Percentiles rank a stretch among this genome's conserved stretches.
phyloP scores from a whole-genome alignment of 1,140 invertebrate species.

The Neodiprion pinetum region DNA sequence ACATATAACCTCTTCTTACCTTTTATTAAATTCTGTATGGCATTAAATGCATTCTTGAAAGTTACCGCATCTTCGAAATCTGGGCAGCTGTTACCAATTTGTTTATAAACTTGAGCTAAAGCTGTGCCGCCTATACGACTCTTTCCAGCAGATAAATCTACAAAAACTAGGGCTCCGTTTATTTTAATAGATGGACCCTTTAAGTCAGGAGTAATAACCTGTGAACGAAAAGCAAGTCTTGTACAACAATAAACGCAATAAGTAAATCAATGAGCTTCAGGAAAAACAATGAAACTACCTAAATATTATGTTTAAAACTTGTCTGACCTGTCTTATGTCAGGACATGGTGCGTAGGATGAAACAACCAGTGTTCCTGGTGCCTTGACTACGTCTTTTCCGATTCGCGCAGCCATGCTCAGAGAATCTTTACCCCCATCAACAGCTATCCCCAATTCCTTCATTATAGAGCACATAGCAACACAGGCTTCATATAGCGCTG shows the following conservation, averaged over 20 bases:
- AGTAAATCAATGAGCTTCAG: slow-evolving; percentile 9
- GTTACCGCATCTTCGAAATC: slow-evolving; percentile 77
- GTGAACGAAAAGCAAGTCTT: slow-evolving; percentile 37
- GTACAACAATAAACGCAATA: slow-evolving; percentile 1
- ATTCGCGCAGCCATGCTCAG: slow-evolving; percentile 96
- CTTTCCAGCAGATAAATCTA: slow-evolving; percentile 73
- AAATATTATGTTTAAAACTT: background rate
- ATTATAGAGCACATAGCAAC: slow-evolving; percentile 87
- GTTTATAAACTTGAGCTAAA: slow-evolving; percentile 87
- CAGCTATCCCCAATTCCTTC: slow-evolving; percentile 86
- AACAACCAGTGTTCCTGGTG: slow-evolving; percentile 92
- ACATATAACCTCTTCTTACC: slow-evolving; percentile 55
- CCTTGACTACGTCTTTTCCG: slow-evolving; percentile 76
- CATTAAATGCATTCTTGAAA: slow-evolving; percentile 79
- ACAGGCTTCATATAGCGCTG: slow-evolving; percentile 85
- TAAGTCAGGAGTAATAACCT: slow-evolving; percentile 85
- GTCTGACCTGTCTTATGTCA: slow-evolving; percentile 74
- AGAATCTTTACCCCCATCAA: slow-evolving; percentile 98
- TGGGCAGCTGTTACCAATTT: slow-evolving; percentile 82
- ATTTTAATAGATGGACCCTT: slow-evolving; percentile 69
- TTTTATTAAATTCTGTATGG: slow-evolving; percentile 83
- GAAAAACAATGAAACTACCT: slow-evolving; percentile 1
- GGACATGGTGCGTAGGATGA: slow-evolving; percentile 95
- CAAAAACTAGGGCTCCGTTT: slow-evolving; percentile 69
- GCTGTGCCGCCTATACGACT: slow-evolving; percentile 88